Evolutionary conservation across 2,888 invertebrate genomes (phyloP).

Genomic region (Rhingia campestris): DNA sequence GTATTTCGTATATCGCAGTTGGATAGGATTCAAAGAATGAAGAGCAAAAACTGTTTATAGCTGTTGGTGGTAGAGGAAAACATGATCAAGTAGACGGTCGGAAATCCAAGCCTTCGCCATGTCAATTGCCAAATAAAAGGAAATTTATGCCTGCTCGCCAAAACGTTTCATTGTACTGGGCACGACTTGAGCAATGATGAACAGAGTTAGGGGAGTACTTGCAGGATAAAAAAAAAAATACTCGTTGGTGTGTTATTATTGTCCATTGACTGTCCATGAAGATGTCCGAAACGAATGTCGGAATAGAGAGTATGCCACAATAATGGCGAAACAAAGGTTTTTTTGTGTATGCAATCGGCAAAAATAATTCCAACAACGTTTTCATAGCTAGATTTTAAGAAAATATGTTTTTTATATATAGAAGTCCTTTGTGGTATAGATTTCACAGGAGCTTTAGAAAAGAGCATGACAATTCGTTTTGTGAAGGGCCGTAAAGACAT

Average conservation of each 20-base stretch:
- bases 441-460: slow-evolving; percentile 5
- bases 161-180: slow-evolving; percentile 72
- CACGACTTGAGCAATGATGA: slow-evolving; percentile 61
- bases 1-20: slow-evolving; percentile 44
- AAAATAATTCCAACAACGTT: slow-evolving; percentile 29
- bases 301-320: slow-evolving; percentile 27
- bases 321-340: slow-evolving; percentile 64
- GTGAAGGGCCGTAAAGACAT: slow-evolving; percentile 12
- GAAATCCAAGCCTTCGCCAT: slow-evolving; percentile 73
- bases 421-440: slow-evolving; percentile 11
- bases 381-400: slow-evolving; percentile 37
- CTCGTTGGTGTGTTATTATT: slow-evolving; percentile 47
- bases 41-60: slow-evolving; percentile 20
- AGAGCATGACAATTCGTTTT: slow-evolving; percentile 14
- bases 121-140: slow-evolving; percentile 74
- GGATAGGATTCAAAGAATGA: slow-evolving; percentile 45
- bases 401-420: slow-evolving; percentile 21
- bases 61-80: slow-evolving; percentile 39
- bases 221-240: slow-evolving; percentile 3
- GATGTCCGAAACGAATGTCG: slow-evolving; percentile 69
- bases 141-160: slow-evolving; percentile 71
- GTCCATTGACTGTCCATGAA: slow-evolving; percentile 71
- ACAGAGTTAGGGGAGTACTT: slow-evolving; percentile 12
- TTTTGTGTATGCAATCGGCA: slow-evolving; percentile 24
- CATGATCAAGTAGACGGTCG: slow-evolving; percentile 73